Percentiles rank a stretch among this genome's conserved stretches.
These are phyloP conservation scores for Cephus nigrinus DNA, from an alignment of 2,888 invertebrate genomes.

Conservation along the genomic window DNA sequence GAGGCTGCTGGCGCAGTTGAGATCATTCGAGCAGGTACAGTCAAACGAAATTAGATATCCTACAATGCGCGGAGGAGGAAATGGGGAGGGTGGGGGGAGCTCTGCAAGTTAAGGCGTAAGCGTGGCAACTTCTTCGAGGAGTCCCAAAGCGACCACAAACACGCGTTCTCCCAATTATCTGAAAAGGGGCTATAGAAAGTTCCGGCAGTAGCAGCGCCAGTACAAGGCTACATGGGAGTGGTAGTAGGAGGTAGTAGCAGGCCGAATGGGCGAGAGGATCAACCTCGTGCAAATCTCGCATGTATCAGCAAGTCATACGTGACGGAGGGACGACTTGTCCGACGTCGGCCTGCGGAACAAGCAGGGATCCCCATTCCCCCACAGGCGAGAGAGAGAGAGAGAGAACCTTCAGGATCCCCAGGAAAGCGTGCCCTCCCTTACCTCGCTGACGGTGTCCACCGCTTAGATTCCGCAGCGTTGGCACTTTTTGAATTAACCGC, in stretches of 20 bases:
- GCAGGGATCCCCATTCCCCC: too few relatives aligned
- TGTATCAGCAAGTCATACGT: slow-evolving; percentile 57
- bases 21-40: too few relatives aligned
- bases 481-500: slow-evolving; percentile 66
- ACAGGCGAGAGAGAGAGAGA: too few relatives aligned
- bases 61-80: neutral
- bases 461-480: slow-evolving; percentile 61
- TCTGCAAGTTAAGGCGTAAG: too few relatives aligned
- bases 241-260: too few relatives aligned
- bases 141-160: slow-evolving; percentile 49
- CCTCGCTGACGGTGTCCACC: slow-evolving; percentile 28
- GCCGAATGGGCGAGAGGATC: neutral
- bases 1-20: too few relatives aligned
- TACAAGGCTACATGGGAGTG: too few relatives aligned
- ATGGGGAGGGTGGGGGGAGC: neutral
- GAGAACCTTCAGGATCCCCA: too few relatives aligned
- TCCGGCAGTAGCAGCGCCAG: too few relatives aligned
- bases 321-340: slow-evolving; percentile 36
- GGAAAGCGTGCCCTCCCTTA: neutral
- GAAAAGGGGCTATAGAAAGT: slow-evolving; percentile 13
- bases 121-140: slow-evolving; percentile 4
- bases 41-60: too few relatives aligned
- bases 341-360: neutral
- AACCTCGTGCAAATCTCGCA: slow-evolving; percentile 35
- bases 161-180: slow-evolving; percentile 51